Evolutionary conservation across 2,888 invertebrate species (phyloP), one percentile per base, ranked within the genome.

Genomic region (Rhodophaea formosa): DNA sequence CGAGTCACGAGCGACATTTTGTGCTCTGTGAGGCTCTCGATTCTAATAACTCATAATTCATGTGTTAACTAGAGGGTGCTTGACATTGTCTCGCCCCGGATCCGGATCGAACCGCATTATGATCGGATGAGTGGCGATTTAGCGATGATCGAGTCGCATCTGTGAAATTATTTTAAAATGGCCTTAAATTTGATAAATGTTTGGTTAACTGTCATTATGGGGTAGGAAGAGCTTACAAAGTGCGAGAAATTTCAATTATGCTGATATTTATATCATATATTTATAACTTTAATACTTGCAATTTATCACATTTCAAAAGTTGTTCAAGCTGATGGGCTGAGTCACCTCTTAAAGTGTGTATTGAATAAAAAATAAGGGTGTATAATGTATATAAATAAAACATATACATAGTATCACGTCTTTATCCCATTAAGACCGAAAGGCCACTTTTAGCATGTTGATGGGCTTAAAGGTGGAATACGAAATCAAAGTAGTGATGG

Each of bases 11-110:
- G n/a, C n/a, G n/a, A n/a, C 35, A 10, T 15, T 35, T 74, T 66
- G 68, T 12, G 12, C 10, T 75, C 70, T 63, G 67, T 66, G 69
- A 75, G 77, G 79, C 59, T 51, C 56, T 59, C 61, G 65, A 65
- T 68, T 64, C 71, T 84, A 79, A 87, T 83, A 86, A 84, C 82
- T 87, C 86, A 88, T 91, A 89, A 88, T 75, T 90, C 88, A 89
- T 83, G 76, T 74, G 77, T 77, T 79, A 82, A 79, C 76, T 78
- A 72, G 75, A 74, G 84, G 86, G 82, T 79, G 76, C 66, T 71
- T 51, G 51, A 51, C 76, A 75, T 79, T 82, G 77, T 80, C 78
- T 77, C 76, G 79, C 80, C 78, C 76, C 72, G 75, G 80, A 83
- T 84, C 80, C 80, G 77, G 79, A 82, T 85, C 77, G 81, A 74